Percentiles rank a stretch among this genome's conserved stretches.
These are phyloP conservation scores for Craseonycteris thonglongyai DNA, from an alignment of 2,113 vertebrate species.

Conservation along the genomic window DNA sequence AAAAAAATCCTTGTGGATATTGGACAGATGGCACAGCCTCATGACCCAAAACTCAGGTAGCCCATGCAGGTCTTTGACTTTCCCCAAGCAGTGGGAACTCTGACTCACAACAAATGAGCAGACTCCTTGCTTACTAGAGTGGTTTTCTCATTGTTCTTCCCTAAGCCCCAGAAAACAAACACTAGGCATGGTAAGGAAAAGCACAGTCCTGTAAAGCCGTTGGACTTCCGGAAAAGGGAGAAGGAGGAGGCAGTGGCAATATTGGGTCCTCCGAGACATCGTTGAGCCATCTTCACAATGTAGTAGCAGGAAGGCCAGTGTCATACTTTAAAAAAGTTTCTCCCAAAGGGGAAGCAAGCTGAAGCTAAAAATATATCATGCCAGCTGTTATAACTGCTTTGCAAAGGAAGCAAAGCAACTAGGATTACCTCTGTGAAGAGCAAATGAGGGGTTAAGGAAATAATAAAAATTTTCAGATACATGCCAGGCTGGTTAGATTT, in stretches of 20 bases:
- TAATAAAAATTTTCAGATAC: slow-evolving; percentile 52
- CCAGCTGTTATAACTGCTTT: slow-evolving; percentile 75
- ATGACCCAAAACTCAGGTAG: not conserved
- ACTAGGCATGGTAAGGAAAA: not conserved
- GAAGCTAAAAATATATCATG: slow-evolving; percentile 73
- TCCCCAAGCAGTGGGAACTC: not conserved
- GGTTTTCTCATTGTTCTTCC: not conserved
- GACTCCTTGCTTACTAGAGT: not conserved
- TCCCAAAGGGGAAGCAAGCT: slow-evolving; percentile 64
- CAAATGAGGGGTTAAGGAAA: slow-evolving; percentile 77
- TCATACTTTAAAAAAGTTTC: slow-evolving; percentile 73
- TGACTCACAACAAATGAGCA: not conserved
- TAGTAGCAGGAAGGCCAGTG: slow-evolving; percentile 70
- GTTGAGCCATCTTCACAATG: slow-evolving; percentile 73
- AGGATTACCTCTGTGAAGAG: slow-evolving; percentile 74
- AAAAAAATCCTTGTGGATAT: not conserved
- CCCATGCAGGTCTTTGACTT: not conserved
- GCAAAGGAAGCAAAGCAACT: slow-evolving; percentile 78
- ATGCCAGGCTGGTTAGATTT: slow-evolving; percentile 48
- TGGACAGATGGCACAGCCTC: not conserved
- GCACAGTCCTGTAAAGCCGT: not conserved
- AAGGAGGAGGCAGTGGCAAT: not conserved
- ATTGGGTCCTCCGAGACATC: slow-evolving; percentile 67
- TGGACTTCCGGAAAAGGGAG: not conserved
- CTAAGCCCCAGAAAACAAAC: not conserved